phyloP scores from a whole-genome alignment of 2,797 vertebrate genomes.

The Diceros bicornis region DNA sequence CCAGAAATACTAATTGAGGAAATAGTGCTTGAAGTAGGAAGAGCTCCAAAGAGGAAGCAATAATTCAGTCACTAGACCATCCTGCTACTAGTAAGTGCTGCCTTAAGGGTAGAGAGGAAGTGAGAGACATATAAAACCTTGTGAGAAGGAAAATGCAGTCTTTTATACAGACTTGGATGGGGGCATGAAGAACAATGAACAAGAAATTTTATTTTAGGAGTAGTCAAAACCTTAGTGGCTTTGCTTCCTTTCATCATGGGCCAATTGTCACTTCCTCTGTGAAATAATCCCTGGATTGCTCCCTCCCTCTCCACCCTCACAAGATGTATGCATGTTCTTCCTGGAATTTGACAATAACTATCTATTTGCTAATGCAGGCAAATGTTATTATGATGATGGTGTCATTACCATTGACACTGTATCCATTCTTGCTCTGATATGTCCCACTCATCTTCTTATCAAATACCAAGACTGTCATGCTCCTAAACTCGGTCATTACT shows the following conservation, averaged over 20 bases:
- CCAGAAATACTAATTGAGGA: conserved; percentile 39
- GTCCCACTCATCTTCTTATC: background rate
- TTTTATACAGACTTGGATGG: background rate
- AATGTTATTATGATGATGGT: background rate
- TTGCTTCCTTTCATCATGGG: background rate
- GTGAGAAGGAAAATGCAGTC: background rate
- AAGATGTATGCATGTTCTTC: background rate
- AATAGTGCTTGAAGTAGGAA: background rate
- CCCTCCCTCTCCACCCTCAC: background rate
- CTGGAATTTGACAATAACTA: background rate
- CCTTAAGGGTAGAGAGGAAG: background rate
- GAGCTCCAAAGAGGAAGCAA: background rate
- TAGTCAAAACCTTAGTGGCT: background rate
- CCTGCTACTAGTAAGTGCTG: background rate
- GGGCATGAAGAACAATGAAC: background rate
- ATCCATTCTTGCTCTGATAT: conserved; percentile 20
- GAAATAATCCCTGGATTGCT: background rate
- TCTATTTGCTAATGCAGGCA: background rate
- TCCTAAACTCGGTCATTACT: conserved; percentile 19
- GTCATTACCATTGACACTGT: background rate
- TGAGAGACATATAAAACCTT: background rate
- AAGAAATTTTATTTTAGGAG: background rate
- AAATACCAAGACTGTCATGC: fast-evolving
- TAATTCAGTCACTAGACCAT: background rate
- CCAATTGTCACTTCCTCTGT: background rate